Evolutionary conservation across 2,888 invertebrate species (phyloP).

Genomic region (Meiosimyza decipiens): DNA sequence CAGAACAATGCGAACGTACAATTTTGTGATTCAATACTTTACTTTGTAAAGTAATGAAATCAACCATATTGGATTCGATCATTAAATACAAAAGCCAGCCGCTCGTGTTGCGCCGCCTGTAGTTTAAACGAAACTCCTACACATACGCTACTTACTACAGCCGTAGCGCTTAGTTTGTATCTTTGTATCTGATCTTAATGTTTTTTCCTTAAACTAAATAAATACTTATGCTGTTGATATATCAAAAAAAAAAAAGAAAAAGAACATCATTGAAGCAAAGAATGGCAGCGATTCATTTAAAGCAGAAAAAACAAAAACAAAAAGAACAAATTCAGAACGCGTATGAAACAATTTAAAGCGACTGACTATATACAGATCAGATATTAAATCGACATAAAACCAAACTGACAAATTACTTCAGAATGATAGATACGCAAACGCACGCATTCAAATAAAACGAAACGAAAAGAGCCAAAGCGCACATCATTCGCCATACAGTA

Average conservation of each 20-base stretch:
- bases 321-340: not conserved
- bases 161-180: constrained; percentile 42
- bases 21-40: constrained; percentile 2
- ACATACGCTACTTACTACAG: not conserved
- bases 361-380: constrained; percentile 7
- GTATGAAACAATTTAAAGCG: too few species aligned
- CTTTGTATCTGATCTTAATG: constrained; percentile 63
- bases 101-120: not conserved
- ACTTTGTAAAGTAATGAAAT: constrained; percentile 21
- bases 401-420: constrained; percentile 37
- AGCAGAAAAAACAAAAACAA: not conserved
- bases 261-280: constrained; percentile 15
- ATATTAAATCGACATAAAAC: constrained; percentile 23
- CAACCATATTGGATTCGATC: constrained; percentile 20
- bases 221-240: not conserved
- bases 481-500: too few species aligned
- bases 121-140: constrained; percentile 18
- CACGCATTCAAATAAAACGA: constrained; percentile 1
- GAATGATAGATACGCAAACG: constrained; percentile 29
- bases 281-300: constrained; percentile 33
- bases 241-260: not conserved
- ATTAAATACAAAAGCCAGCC: constrained; percentile 1
- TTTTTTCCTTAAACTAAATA: constrained; percentile 42
- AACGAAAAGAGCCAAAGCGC: not conserved
- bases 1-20: constrained; percentile 47